phyloP scores from a whole-genome alignment of 2,797 vertebrate genomes.

The Chromis chromis region DNA sequence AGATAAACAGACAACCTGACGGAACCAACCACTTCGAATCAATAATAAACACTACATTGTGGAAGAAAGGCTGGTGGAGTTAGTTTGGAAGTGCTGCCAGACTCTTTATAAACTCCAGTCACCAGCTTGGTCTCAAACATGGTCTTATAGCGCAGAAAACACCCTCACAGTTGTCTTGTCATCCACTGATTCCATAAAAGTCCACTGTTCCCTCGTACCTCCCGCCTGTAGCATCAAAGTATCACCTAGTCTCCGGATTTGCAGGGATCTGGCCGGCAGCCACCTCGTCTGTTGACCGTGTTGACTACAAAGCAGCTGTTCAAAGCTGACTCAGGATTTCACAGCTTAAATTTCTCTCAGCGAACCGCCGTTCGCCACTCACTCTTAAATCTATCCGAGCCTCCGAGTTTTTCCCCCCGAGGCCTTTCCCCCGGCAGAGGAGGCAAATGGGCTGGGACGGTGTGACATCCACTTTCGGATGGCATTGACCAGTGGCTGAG shows the following conservation, averaged over 20 bases:
- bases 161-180: slow-evolving; percentile 31
- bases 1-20: slow-evolving; percentile 1
- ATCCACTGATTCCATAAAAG: slow-evolving; percentile 32
- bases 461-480: slow-evolving; percentile 47
- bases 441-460: slow-evolving; percentile 52
- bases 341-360: slow-evolving; percentile 63
- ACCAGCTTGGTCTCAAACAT: slow-evolving; percentile 10
- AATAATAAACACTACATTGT: neutral
- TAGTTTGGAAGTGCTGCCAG: slow-evolving; percentile 7
- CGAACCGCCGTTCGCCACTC: slow-evolving; percentile 48
- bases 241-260: slow-evolving; percentile 55
- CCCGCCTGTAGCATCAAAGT: slow-evolving; percentile 40
- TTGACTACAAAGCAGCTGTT: slow-evolving; percentile 77
- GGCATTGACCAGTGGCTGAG: slow-evolving; percentile 60
- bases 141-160: slow-evolving; percentile 17
- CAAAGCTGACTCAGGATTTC: slow-evolving; percentile 74
- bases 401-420: slow-evolving; percentile 28
- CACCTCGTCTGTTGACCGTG: slow-evolving; percentile 53
- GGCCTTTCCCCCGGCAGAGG: slow-evolving; percentile 25
- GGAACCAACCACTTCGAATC: neutral
- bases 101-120: slow-evolving; percentile 26
- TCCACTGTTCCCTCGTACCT: slow-evolving; percentile 27
- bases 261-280: slow-evolving; percentile 56
- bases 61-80: neutral
- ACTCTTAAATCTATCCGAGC: slow-evolving; percentile 51